Percentiles rank a stretch among this genome's conserved stretches.
Conservation (phyloP, 2,888 invertebrate species). For the Leucophora obtusa region DNA sequence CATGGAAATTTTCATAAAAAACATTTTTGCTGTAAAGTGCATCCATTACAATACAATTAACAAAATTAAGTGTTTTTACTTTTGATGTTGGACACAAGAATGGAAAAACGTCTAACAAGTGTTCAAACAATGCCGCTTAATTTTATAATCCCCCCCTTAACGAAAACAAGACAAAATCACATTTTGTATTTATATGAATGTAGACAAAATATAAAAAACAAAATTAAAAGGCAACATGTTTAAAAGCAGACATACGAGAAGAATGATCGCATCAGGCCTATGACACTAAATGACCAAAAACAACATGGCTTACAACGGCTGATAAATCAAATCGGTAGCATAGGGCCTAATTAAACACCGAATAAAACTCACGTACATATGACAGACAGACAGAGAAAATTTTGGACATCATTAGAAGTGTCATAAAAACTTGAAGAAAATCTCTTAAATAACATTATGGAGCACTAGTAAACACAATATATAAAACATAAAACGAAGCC, state of each 20-base stretch:
- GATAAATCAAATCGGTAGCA: slow-evolving; percentile 37
- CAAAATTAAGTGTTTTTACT: slow-evolving; percentile 23
- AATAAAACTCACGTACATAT: slow-evolving; percentile 43
- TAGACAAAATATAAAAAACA: slow-evolving; percentile 27
- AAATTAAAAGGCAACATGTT: slow-evolving; percentile 30
- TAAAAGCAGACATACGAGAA: neutral
- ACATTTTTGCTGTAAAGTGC: neutral
- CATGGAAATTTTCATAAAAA: too few relatives aligned
- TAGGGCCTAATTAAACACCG: slow-evolving; percentile 52
- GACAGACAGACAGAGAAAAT: slow-evolving; percentile 18
- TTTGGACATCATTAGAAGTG: slow-evolving; percentile 66
- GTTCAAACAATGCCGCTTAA: slow-evolving; percentile 35
- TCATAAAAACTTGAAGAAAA: slow-evolving; percentile 62
- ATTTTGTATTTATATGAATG: slow-evolving; percentile 20
- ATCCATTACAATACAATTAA: slow-evolving; percentile 55
- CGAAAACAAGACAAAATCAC: slow-evolving; percentile 33
- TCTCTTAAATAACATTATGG: slow-evolving; percentile 13
- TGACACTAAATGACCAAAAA: slow-evolving; percentile 65
- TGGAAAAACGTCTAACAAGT: slow-evolving; percentile 1
- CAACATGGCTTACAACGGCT: slow-evolving; percentile 43
- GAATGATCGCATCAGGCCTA: slow-evolving; percentile 40
- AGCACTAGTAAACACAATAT: slow-evolving; percentile 38
- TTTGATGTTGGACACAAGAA: slow-evolving; percentile 24
- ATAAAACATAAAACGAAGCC: slow-evolving; percentile 51
- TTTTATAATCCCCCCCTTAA: slow-evolving; percentile 43